Base-by-base conservation (phyloP, 2,888 invertebrate species). In the Agrochola lychnidis region DNA sequence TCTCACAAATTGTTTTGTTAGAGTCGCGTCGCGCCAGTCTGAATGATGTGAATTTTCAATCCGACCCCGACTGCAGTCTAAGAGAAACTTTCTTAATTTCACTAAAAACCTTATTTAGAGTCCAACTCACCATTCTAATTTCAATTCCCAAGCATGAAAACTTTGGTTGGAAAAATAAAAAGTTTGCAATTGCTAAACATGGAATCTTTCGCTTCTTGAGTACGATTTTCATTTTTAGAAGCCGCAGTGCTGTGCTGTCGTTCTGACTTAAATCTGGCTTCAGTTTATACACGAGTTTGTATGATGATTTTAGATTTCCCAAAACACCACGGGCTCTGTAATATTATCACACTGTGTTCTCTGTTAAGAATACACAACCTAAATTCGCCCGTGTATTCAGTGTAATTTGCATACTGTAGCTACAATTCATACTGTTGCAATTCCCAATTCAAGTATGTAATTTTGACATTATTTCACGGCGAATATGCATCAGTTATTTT, bases 121-220 rank as follows among this genome's bases (percentile, higher is more conserved):
- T 82, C 69, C 61, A 81, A 73, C 68, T 71, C 64, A 67, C 66
- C 48, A 76, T 84, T 83, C 77, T 83, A 84, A 84, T 84, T 81
- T 83, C 85, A 84, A 84, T 84, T 64, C 76, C 62, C 70, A 76
- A 82, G 70, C 72, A 70, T 62, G 72, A 64, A 78, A 83, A 83
- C 85, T 82, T 82, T 78, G 61, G 70, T 73, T 61, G 51, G 51
- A 70, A 67, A 76, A 86, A 85, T 86, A 76, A 86, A 85, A 84
- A 74, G 74, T 86, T 79, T 61, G 30, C 63, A 62, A 82, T 79
- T 73, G 70, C 74, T 74, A 68, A 82, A 76, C 72, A 86, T 82
- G 64, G 70, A 75, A 75, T 75, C 67, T 82, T 61, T 42, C 57
- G 42, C 73, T 74, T 74, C 71, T 82, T 53, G 56, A 36, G 73